Percentiles rank a stretch among this genome's conserved stretches.
phyloP scores from a whole-genome alignment of 2,113 vertebrate genomes.

The Ceyx cyanopectus region DNA sequence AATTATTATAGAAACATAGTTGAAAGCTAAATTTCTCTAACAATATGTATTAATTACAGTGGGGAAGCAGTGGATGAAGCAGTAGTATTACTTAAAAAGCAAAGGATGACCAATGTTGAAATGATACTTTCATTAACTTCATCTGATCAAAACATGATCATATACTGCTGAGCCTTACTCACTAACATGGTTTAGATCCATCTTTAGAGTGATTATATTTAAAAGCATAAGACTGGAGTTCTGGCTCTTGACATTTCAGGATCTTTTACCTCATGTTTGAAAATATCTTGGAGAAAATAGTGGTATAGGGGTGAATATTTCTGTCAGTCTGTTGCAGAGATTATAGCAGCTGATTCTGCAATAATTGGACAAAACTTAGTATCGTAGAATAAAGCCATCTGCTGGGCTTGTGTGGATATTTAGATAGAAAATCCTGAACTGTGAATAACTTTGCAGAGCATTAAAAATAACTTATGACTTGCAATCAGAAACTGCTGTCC shows the following conservation, averaged over 20 bases:
- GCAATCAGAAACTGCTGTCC: neutral
- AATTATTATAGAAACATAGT: neutral
- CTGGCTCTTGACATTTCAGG: neutral
- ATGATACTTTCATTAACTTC: neutral
- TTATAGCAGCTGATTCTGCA: neutral
- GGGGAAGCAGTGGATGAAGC: neutral
- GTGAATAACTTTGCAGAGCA: neutral
- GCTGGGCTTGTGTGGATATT: neutral
- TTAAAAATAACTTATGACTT: neutral
- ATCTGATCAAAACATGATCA: neutral
- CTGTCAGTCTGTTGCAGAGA: neutral
- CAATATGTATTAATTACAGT: neutral
- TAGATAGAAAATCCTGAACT: neutral
- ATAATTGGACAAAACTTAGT: neutral
- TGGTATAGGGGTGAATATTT: neutral
- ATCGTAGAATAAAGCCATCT: neutral
- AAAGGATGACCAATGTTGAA: neutral
- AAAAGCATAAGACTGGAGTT: neutral
- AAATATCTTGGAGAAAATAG: neutral
- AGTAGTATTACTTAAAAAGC: neutral
- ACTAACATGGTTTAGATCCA: neutral
- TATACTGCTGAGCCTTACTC: neutral
- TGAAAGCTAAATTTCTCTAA: neutral
- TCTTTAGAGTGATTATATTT: neutral
- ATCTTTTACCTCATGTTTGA: neutral